phyloP scores from a whole-genome alignment of 2,113 vertebrate species.

The Eretmochelys imbricata region DNA sequence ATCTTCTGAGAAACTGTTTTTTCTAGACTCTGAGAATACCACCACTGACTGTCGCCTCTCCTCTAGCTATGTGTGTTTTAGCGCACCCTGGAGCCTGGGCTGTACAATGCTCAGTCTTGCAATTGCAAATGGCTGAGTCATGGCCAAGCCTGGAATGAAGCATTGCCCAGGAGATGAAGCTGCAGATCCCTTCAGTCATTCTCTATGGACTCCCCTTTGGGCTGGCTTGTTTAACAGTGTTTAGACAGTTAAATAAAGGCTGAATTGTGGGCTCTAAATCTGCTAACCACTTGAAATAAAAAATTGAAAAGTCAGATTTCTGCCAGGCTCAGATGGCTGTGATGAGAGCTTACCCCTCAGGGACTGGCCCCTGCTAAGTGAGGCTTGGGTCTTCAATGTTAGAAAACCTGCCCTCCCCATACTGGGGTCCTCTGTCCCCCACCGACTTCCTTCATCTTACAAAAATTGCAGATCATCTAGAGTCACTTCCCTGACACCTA shows the following conservation, averaged over 20 bases:
- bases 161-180: not conserved
- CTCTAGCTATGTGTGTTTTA: not conserved
- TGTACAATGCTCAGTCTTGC: not conserved
- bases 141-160: not conserved
- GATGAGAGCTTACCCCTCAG: not conserved
- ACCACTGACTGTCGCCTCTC: not conserved
- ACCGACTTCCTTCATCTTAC: too few relatives aligned
- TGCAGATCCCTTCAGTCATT: not conserved
- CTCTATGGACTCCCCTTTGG: not conserved
- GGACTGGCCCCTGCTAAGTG: not conserved
- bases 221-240: not conserved
- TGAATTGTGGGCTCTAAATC: not conserved
- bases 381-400: not conserved
- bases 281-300: not conserved
- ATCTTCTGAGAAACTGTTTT: not conserved
- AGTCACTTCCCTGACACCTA: not conserved
- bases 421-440: not conserved
- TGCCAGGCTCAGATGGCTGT: not conserved
- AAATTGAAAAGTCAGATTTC: not conserved
- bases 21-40: not conserved
- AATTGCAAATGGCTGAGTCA: not conserved
- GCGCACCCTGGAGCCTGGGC: not conserved
- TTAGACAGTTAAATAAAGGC: not conserved
- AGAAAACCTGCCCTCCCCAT: not conserved
- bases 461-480: not conserved